phyloP scores from a whole-genome alignment of 2,113 vertebrate species.

The Gracilinanus agilis region DNA sequence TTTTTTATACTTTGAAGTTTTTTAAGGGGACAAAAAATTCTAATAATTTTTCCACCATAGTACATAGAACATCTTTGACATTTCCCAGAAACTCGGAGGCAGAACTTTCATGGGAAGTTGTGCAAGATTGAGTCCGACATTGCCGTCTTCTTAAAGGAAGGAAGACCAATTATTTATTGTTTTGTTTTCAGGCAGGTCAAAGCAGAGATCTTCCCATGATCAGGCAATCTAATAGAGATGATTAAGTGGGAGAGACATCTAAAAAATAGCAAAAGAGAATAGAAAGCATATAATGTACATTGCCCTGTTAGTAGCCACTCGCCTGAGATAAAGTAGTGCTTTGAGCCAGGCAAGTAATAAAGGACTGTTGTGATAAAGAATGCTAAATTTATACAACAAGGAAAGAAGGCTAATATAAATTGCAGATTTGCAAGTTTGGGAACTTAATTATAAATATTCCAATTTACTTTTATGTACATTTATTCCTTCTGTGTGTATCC shows the following conservation, averaged over 20 bases:
- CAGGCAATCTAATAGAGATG: not conserved
- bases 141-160: not conserved
- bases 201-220: not conserved
- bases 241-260: accelerated
- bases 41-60: not conserved
- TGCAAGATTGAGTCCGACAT: not conserved
- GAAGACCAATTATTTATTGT: not conserved
- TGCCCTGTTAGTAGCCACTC: not conserved
- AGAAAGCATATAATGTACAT: not conserved
- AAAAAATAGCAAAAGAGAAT: not conserved
- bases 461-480: not conserved
- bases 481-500: not conserved
- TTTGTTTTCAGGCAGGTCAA: not conserved
- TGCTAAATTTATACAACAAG: not conserved
- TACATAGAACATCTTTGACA: not conserved
- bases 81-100: not conserved
- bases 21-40: not conserved
- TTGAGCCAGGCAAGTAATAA: not conserved
- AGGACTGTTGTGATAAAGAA: not conserved
- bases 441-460: not conserved
- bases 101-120: not conserved
- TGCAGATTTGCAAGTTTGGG: not conserved
- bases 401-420: accelerated
- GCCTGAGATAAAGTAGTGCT: not conserved
- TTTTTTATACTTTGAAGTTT: not conserved